Evolutionary conservation across 2,888 invertebrate genomes (phyloP), one percentile per base, ranked within the genome.

Genomic region (Orgyia antiqua): DNA sequence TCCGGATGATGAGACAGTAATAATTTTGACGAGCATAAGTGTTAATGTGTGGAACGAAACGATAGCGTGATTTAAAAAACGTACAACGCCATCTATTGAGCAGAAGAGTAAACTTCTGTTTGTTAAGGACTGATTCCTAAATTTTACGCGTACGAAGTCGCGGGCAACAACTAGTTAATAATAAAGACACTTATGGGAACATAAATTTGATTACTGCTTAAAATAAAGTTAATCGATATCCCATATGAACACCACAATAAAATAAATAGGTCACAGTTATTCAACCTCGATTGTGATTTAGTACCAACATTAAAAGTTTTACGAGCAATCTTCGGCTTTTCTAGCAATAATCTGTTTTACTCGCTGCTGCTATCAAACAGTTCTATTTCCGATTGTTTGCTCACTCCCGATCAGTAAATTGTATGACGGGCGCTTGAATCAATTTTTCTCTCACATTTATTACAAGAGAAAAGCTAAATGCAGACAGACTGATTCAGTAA

Each of bases 241-340:
- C 42, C 49, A 41, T 35, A n/a, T 30, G 40, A 48, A 45, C 42
- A 51, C 50, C 45, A 54, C 56, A 57, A 68, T 72, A 68, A 69
- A 71, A 69, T 72, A 71, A 67, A 68, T 58, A 63, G 61, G 60
- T 60, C 59, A 61, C 65, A 55, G 64, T 70, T 67, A 63, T 64
- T 61, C 60, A 53, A 53, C 48, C 58, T 59, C 63, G 60, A 73
- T 72, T 66, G 72, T 69, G 70, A 74, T 72, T 75, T 70, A 70
- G 66, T 68, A 44, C 57, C 56, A 58, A 58, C 72, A 65, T 74
- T 75, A 75, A 70, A 73, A 73, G 65, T 72, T 75, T 73, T 72
- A 72, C 69, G 70, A 67, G 67, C 71, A 67, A 72, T 75, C 70
- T 70, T 70, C 61, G 67, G 58, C 56, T 66, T 61, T 55, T 56